Percentiles rank a stretch among this genome's conserved stretches.
Evolutionary conservation across 2,797 vertebrate species (phyloP).

Genomic region (Poecile montanus): DNA sequence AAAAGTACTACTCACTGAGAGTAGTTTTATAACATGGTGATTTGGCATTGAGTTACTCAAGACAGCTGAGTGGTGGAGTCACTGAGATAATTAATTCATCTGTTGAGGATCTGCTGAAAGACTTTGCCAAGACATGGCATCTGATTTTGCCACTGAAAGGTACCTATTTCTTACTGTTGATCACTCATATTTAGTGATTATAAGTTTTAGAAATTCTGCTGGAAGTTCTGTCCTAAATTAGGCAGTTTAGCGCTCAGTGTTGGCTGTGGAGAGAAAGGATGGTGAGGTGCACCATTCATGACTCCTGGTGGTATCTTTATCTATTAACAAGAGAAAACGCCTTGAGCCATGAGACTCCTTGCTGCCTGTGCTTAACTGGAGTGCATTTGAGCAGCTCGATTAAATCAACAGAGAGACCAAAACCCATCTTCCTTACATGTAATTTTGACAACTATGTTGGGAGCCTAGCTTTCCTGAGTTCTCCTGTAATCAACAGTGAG

Average conservation of each 20-base stretch:
- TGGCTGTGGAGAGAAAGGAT: neutral
- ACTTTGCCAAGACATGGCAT: neutral
- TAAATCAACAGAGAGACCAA: neutral
- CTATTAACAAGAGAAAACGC: neutral
- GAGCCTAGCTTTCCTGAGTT: neutral
- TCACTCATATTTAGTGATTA: neutral
- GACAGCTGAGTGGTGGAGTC: neutral
- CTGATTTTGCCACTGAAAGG: neutral
- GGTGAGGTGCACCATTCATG: neutral
- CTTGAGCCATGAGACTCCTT: neutral
- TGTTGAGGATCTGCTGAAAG: neutral
- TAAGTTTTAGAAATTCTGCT: neutral
- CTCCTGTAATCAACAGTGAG: neutral
- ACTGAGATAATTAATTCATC: neutral
- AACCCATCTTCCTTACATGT: neutral
- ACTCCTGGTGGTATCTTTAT: neutral
- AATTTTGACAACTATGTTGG: neutral
- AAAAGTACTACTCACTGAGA: neutral
- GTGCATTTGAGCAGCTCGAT: neutral
- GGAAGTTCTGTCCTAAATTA: neutral
- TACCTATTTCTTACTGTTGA: neutral
- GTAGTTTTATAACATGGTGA: neutral
- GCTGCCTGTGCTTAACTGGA: neutral
- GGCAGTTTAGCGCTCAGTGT: neutral
- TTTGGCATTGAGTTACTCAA: neutral